Evolutionary conservation across 2,888 invertebrate genomes (phyloP).

Genomic region (Matsumyia berberina): DNA sequence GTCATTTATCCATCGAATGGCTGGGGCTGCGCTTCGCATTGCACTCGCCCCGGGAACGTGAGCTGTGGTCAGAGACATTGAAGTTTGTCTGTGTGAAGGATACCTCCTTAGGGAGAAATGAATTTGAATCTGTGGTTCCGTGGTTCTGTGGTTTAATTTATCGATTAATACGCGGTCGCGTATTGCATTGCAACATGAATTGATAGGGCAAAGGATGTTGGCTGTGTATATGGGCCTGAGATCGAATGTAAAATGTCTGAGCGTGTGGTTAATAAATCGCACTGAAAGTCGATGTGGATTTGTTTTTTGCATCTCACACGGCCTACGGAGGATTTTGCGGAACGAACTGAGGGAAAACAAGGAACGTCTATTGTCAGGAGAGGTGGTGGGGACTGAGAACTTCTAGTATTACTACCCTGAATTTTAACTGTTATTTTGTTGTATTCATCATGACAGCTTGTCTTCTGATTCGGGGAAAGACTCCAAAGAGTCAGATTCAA

Average conservation of each 20-base stretch:
- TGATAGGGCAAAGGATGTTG: conserved; percentile 65
- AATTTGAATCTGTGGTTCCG: conserved; percentile 31
- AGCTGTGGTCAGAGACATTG: conserved; percentile 33
- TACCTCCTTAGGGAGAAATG: conserved; percentile 33
- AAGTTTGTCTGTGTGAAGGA: conserved; percentile 55
- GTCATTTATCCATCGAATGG: conserved; percentile 73
- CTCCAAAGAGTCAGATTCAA: too few species aligned
- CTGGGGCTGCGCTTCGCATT: conserved; percentile 52
- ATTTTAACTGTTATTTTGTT: too few species aligned
- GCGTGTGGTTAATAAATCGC: conserved; percentile 67
- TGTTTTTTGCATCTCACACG: neutral
- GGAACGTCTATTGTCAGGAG: neutral
- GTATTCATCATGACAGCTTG: too few species aligned
- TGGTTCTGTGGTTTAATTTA: conserved; percentile 65
- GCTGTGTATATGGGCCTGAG: neutral
- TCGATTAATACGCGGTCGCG: conserved; percentile 63
- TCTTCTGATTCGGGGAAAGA: too few species aligned
- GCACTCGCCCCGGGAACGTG: conserved; percentile 44
- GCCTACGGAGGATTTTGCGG: neutral
- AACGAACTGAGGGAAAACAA: neutral
- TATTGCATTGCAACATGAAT: conserved; percentile 66
- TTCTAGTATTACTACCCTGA: conserved; percentile 26
- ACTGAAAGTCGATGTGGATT: conserved; percentile 59
- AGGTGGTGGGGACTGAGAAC: neutral
- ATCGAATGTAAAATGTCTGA: conserved; percentile 56